Percentiles rank a stretch among this genome's conserved stretches.
These are phyloP conservation scores for Caranx ignobilis DNA, from an alignment of 2,113 vertebrate species.

Conservation along the genomic window DNA sequence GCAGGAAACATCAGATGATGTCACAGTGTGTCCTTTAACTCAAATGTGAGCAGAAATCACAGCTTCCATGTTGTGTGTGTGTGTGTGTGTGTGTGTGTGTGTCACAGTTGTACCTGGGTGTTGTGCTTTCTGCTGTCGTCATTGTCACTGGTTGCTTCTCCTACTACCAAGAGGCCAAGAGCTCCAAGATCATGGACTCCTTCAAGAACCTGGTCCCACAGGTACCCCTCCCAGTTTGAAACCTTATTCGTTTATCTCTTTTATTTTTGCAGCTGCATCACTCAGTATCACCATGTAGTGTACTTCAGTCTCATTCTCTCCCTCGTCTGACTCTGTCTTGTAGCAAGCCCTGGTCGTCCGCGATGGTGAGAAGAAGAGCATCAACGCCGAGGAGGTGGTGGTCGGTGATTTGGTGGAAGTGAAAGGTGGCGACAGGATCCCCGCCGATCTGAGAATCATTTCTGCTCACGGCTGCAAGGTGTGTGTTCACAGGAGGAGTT, in stretches of 20 bases:
- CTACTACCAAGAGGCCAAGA: conserved; percentile 99
- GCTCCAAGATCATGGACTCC: conserved; percentile 99
- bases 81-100: neutral
- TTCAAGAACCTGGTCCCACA: conserved; percentile 99
- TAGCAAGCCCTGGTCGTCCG: conserved; percentile 98
- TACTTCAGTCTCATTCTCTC: neutral
- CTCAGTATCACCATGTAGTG: neutral
- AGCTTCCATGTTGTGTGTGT: too few species aligned
- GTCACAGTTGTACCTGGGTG: conserved; percentile 91
- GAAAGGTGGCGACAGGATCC: conserved; percentile 96
- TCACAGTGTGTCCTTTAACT: too few species aligned
- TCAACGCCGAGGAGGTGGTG: conserved; percentile 95
- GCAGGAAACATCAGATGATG: too few species aligned
- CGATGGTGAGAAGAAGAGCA: conserved; percentile 93
- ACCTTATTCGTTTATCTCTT: neutral
- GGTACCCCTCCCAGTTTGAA: conserved; percentile 78
- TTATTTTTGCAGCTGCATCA: neutral
- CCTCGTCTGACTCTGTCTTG: conserved; percentile 24
- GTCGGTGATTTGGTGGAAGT: conserved; percentile 96
- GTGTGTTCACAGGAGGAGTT: neutral
- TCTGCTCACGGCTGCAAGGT: conserved; percentile 98
- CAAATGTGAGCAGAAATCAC: too few species aligned
- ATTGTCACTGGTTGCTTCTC: conserved; percentile 99
- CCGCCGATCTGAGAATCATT: conserved; percentile 95
- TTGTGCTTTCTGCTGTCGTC: conserved; percentile 94